Conservation (phyloP, 2,797 vertebrate species). For the Botia kubotai region DNA sequence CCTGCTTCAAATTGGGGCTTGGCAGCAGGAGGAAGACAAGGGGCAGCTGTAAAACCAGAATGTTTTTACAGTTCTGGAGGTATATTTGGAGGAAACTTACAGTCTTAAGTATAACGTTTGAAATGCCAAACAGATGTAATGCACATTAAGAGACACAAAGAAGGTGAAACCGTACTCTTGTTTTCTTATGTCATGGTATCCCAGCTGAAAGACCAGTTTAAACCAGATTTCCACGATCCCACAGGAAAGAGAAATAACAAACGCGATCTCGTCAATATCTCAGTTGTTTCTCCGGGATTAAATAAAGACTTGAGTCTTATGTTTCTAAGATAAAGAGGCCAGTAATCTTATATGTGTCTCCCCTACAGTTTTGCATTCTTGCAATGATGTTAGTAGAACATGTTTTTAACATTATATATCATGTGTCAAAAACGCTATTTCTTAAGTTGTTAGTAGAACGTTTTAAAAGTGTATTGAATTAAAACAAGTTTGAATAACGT, state of each 20-base stretch:
- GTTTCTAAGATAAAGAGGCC: not conserved
- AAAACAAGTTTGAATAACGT: too few species aligned
- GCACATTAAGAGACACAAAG: conserved; percentile 42
- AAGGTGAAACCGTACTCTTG: conserved; percentile 33
- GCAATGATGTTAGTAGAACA: too few species aligned
- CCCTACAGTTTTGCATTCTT: too few species aligned
- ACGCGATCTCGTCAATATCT: not conserved
- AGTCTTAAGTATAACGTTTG: conserved; percentile 28
- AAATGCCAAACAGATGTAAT: conserved; percentile 59
- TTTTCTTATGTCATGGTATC: conserved; percentile 47
- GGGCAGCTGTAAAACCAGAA: conserved; percentile 39
- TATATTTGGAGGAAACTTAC: conserved; percentile 38
- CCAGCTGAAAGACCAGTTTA: conserved; percentile 1
- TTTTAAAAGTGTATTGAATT: too few species aligned
- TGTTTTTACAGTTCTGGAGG: conserved; percentile 53
- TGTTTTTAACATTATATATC: too few species aligned
- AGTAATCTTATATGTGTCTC: too few species aligned
- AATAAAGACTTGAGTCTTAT: not conserved
- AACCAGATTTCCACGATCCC: conserved; percentile 1
- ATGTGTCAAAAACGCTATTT: too few species aligned
- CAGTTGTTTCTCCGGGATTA: not conserved
- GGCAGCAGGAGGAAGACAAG: conserved; percentile 43
- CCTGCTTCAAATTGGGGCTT: conserved; percentile 45
- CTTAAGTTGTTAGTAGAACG: too few species aligned
- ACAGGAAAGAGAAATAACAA: conserved; percentile 6